Conservation (phyloP, 2,113 vertebrate genomes). For the Chlamydotis undulata region DNA sequence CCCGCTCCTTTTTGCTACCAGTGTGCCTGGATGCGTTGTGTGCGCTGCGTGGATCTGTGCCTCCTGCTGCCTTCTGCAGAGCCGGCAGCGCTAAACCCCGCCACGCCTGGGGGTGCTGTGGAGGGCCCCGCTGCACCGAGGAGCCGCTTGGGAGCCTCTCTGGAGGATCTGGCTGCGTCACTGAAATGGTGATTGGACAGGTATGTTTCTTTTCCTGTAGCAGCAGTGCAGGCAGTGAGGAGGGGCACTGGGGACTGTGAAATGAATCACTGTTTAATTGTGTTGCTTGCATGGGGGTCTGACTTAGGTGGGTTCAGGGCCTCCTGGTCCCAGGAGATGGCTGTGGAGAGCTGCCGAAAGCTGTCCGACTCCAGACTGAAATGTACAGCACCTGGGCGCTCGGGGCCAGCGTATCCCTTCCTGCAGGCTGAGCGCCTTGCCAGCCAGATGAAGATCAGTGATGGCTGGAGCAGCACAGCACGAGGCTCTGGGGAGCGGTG, state of each 20-base stretch:
- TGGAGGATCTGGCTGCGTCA: fast-evolving
- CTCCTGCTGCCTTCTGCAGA: neutral
- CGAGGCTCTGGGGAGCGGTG: neutral
- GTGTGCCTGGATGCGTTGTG: fast-evolving
- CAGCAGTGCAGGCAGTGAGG: neutral
- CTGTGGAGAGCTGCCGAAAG: neutral
- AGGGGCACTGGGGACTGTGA: neutral
- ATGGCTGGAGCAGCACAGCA: neutral
- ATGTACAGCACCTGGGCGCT: neutral
- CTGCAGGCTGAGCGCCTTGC: neutral
- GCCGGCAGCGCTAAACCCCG: fast-evolving
- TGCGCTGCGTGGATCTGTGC: fast-evolving
- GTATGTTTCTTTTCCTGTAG: neutral
- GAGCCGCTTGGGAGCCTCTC: neutral
- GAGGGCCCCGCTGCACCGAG: neutral
- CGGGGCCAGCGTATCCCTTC: neutral
- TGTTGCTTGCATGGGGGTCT: neutral
- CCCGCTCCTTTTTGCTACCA: neutral
- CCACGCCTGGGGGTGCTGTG: fast-evolving
- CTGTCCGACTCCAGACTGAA: neutral
- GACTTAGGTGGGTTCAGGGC: fast-evolving
- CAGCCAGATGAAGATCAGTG: neutral
- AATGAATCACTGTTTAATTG: fast-evolving
- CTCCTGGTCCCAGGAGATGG: neutral
- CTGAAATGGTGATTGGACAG: neutral